These are phyloP conservation scores for Pogonognathellus flavescens DNA, from an alignment of 1,140 invertebrate genomes.

Conservation along the genomic window DNA sequence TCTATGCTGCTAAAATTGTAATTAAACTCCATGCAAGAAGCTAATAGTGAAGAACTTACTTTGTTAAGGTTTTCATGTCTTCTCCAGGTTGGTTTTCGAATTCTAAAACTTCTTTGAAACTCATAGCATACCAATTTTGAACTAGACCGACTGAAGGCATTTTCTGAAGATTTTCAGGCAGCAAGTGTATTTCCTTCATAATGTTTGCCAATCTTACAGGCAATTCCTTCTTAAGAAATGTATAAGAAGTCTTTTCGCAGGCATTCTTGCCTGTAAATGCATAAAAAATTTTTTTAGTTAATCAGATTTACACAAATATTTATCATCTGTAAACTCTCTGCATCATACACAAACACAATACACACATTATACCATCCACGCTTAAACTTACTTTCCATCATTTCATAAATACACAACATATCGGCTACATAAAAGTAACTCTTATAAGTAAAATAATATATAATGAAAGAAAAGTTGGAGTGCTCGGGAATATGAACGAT, in stretches of 20 bases:
- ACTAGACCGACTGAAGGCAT: conserved; percentile 92
- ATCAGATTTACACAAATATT: no score
- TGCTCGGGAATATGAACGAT: no score
- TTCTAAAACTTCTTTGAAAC: conserved; percentile 92
- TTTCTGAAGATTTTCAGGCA: conserved; percentile 88
- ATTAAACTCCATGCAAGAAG: not conserved
- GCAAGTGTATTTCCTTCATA: conserved; percentile 96
- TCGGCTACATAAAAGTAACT: no score
- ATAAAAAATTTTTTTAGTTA: no score
- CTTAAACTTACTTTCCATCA: no score
- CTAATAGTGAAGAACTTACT: conserved; percentile 72
- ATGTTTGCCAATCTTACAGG: conserved; percentile 96
- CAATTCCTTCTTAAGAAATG: conserved; percentile 95
- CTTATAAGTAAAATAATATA: no score
- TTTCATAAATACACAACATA: no score
- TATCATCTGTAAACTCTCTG: no score
- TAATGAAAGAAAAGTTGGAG: no score
- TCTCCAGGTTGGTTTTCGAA: conserved; percentile 87
- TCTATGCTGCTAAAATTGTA: no score
- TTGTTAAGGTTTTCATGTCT: conserved; percentile 75
- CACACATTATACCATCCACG: no score
- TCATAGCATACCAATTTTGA: conserved; percentile 90
- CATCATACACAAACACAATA: no score
- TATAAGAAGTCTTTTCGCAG: conserved; percentile 89
- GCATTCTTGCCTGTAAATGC: conserved; percentile 78